Conservation (phyloP, 35 echinoderm and acorn worm genomes). For the Acanthaster planci region DNA sequence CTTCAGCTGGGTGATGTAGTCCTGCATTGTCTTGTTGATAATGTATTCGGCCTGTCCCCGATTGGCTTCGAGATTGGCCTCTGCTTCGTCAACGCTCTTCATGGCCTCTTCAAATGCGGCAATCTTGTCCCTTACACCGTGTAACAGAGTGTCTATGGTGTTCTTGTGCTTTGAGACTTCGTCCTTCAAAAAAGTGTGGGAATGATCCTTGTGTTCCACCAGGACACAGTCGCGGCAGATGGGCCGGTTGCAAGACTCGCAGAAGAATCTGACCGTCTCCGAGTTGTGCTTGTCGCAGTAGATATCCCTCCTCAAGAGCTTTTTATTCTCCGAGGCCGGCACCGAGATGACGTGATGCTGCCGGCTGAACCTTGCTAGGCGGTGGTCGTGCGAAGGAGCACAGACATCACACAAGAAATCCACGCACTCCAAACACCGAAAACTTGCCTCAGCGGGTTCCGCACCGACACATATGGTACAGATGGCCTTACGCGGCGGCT, state of each 20-base stretch:
- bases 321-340: conserved; percentile 86
- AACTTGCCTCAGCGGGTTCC: conserved; percentile 70
- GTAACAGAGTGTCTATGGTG: conserved; percentile 80
- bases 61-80: conserved; percentile 94
- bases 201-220: conserved; percentile 94
- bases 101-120: conserved; percentile 87
- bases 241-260: conserved; percentile 81
- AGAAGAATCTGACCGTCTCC: conserved; percentile 88
- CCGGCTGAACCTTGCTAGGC: conserved; percentile 88
- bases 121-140: conserved; percentile 88
- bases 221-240: conserved; percentile 98
- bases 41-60: conserved; percentile 97
- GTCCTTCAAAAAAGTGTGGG: conserved; percentile 93
- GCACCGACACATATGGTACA: conserved; percentile 94
- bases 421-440: conserved; percentile 93
- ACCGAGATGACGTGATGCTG: conserved; percentile 91
- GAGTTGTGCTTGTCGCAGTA: conserved; percentile 69
- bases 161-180: conserved; percentile 93
- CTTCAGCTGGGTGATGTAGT: conserved; percentile 64
- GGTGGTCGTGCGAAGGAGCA: conserved; percentile 88
- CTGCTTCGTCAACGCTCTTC: conserved; percentile 81
- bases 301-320: conserved; percentile 65
- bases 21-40: conserved; percentile 88
- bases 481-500: conserved; percentile 74
- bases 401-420: conserved; percentile 96